Percentiles rank a stretch among this genome's conserved stretches.
phyloP scores from a whole-genome alignment of 2,888 invertebrate species.

The Acleris cristana region DNA sequence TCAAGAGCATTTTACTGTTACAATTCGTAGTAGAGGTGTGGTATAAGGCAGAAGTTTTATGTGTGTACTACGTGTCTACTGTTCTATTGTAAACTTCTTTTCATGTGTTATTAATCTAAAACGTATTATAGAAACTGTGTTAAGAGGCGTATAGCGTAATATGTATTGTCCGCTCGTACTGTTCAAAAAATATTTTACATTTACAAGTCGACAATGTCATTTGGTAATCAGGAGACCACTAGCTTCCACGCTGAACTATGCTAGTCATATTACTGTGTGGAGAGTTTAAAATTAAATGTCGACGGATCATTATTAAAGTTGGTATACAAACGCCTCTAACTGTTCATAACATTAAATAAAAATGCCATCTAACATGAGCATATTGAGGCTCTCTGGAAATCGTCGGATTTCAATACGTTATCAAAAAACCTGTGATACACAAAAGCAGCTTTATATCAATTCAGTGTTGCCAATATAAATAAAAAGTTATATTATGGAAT shows the following conservation, averaged over 20 bases:
- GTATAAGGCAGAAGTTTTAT: no score
- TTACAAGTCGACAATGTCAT: constrained; percentile 17
- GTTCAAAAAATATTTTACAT: background rate
- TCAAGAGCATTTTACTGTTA: no score
- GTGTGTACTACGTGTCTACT: no score
- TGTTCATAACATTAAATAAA: constrained; percentile 2
- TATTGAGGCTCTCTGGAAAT: constrained; percentile 27
- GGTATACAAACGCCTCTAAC: constrained; percentile 14
- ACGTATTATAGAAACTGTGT: no score
- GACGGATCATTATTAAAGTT: background rate
- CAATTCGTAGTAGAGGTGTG: no score
- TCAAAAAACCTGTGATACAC: constrained; percentile 50
- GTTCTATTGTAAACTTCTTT: no score
- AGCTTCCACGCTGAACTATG: constrained; percentile 61
- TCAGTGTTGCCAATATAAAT: constrained; percentile 33
- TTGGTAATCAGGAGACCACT: constrained; percentile 23
- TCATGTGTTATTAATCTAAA: no score
- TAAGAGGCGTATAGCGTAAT: no score
- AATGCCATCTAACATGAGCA: constrained; percentile 20
- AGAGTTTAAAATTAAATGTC: constrained; percentile 41
- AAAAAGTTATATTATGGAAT: constrained; percentile 13
- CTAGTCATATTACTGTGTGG: constrained; percentile 56
- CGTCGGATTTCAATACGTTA: constrained; percentile 23
- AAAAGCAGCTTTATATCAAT: constrained; percentile 43
- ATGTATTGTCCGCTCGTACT: no score